These are phyloP conservation scores for Cossypha dichroa DNA, from an alignment of 2,797 vertebrate species.

Conservation along the genomic window DNA sequence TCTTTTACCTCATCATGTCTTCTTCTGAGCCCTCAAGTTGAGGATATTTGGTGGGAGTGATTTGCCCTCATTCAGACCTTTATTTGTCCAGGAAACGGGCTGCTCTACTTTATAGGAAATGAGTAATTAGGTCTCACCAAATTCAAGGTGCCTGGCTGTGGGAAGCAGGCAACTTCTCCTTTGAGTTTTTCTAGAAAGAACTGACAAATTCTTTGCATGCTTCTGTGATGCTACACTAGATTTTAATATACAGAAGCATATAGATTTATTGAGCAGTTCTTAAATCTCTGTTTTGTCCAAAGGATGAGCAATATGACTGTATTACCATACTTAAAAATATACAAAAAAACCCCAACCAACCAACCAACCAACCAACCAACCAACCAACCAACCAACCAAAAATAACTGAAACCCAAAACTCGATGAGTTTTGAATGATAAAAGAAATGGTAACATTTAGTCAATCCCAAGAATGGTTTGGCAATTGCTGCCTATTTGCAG, in stretches of 20 bases:
- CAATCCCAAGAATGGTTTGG: not conserved
- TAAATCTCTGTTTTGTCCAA: not conserved
- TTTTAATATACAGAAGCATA: not conserved
- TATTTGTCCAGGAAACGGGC: not conserved
- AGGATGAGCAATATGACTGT: not conserved
- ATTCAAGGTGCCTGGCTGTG: not conserved
- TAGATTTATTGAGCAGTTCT: not conserved
- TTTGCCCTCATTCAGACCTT: not conserved
- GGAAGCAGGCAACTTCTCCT: not conserved
- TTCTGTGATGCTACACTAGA: not conserved
- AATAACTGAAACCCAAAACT: not conserved
- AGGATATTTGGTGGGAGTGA: not conserved
- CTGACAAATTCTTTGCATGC: not conserved
- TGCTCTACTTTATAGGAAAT: not conserved
- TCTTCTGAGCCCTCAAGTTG: not conserved
- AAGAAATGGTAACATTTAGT: not conserved
- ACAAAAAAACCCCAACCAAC: not conserved
- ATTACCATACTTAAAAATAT: not conserved
- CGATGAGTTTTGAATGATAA: not conserved
- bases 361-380: no score
- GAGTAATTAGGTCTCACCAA: not conserved
- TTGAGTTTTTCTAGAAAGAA: not conserved
- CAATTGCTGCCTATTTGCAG: not conserved
- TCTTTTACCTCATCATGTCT: not conserved
- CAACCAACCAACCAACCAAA: not conserved